These are phyloP conservation scores for Drymodes brunneopygia DNA, from an alignment of 2,113 vertebrate genomes.

Conservation along the genomic window DNA sequence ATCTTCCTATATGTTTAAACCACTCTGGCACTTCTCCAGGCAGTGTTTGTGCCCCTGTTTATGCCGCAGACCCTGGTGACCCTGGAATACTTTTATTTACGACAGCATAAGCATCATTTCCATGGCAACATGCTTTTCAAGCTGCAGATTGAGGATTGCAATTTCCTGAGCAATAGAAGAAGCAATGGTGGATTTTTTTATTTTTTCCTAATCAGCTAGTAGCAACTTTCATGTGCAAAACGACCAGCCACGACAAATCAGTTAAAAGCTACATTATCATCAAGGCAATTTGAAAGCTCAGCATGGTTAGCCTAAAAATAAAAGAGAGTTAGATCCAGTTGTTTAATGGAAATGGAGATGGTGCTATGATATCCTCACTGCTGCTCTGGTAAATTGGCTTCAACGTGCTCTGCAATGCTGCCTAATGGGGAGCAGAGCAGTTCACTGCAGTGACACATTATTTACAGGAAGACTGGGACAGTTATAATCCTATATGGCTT, in stretches of 20 bases:
- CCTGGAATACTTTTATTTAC: conserved; percentile 79
- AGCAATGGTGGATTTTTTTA: conserved; percentile 39
- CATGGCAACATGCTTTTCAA: conserved; percentile 77
- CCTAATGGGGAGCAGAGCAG: neutral
- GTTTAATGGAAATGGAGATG: conserved; percentile 6
- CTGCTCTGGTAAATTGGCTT: neutral
- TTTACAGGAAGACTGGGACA: neutral
- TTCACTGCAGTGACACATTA: neutral
- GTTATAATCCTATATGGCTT: neutral
- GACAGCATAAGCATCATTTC: conserved; percentile 75
- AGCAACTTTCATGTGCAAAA: conserved; percentile 19
- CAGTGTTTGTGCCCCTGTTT: conserved; percentile 69
- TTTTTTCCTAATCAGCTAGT: neutral
- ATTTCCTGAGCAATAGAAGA: conserved; percentile 67
- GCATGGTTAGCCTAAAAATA: conserved; percentile 28
- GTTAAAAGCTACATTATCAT: conserved; percentile 27
- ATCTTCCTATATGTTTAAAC: conserved; percentile 38
- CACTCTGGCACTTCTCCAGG: conserved; percentile 62
- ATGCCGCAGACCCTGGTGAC: conserved; percentile 69
- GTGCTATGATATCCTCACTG: neutral
- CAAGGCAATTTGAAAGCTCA: conserved; percentile 35
- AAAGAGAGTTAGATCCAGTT: neutral
- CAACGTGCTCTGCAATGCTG: neutral
- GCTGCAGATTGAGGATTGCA: conserved; percentile 65
- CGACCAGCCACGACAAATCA: neutral